These are phyloP conservation scores for Abrostola tripartita DNA, from an alignment of 2,888 invertebrate genomes.

Conservation along the genomic window DNA sequence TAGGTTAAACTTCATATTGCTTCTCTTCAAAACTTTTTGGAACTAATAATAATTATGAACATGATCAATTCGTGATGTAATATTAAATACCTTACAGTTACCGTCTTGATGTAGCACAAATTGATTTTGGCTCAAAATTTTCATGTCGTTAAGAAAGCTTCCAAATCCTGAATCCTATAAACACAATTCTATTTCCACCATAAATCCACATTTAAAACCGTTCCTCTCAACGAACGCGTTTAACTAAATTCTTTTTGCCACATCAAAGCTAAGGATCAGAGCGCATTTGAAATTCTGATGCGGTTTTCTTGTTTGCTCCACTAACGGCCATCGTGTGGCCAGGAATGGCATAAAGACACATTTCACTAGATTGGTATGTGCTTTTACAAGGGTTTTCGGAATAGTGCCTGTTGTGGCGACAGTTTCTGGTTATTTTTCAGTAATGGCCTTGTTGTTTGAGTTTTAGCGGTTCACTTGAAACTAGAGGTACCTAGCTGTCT, in stretches of 20 bases:
- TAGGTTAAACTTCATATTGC: no score
- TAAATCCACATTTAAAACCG: slow-evolving; percentile 52
- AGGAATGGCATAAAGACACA: slow-evolving; percentile 34
- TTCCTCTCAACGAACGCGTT: slow-evolving; percentile 54
- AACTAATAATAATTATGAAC: no score
- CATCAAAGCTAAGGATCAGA: slow-evolving; percentile 60
- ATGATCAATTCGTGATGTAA: no score
- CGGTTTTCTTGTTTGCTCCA: slow-evolving; percentile 69
- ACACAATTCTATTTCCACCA: slow-evolving; percentile 42
- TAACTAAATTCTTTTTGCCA: slow-evolving; percentile 58
- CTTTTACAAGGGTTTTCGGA: slow-evolving; percentile 30
- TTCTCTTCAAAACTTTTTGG: no score
- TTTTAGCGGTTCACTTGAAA: slow-evolving; percentile 9
- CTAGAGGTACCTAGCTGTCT: not conserved
- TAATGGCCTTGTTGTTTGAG: not conserved
- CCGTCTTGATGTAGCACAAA: no score
- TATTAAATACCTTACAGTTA: no score
- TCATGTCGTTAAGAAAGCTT: slow-evolving; percentile 26
- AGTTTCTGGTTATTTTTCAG: slow-evolving; percentile 14
- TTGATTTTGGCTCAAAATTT: no score
- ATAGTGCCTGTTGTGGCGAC: slow-evolving; percentile 6
- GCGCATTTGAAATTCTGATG: slow-evolving; percentile 74
- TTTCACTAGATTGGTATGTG: slow-evolving; percentile 50
- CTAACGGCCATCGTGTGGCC: slow-evolving; percentile 47
- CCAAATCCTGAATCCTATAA: slow-evolving; percentile 53